Evolutionary conservation across 2,888 invertebrate species (phyloP).

Genomic region (Caradrina kadenii): DNA sequence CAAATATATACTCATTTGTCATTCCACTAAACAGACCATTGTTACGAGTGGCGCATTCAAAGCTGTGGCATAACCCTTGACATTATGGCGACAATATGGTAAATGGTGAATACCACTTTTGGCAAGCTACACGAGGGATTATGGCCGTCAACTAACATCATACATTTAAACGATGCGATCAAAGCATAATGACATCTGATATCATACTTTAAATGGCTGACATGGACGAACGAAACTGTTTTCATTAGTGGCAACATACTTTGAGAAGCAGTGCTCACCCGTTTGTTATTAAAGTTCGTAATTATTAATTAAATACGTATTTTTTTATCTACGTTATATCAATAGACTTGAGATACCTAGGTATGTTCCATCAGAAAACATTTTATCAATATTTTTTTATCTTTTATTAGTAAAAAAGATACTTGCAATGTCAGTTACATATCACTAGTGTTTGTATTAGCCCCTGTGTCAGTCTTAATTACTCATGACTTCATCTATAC

Average conservation of each 20-base stretch:
- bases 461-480: neutral
- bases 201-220: slow-evolving; percentile 8
- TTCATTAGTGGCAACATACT: slow-evolving; percentile 24
- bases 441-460: neutral
- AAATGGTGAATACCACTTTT: slow-evolving; percentile 41
- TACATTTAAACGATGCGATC: slow-evolving; percentile 48
- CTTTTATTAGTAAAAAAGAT: neutral
- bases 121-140: slow-evolving; percentile 44
- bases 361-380: too few species aligned
- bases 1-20: neutral
- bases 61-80: slow-evolving; percentile 20
- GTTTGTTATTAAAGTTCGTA: neutral
- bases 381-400: neutral
- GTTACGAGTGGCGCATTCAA: slow-evolving; percentile 14
- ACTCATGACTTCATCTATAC: too few species aligned
- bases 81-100: slow-evolving; percentile 22
- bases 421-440: neutral
- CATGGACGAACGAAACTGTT: slow-evolving; percentile 5
- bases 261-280: neutral
- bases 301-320: neutral
- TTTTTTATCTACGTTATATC: too few species aligned
- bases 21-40: slow-evolving; percentile 21
- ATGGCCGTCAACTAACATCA: slow-evolving; percentile 28
- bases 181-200: slow-evolving; percentile 38
- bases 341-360: too few species aligned